Conservation (phyloP, 37 sponge, comb jelly and placozoan species). For the Haliclona indistincta region DNA sequence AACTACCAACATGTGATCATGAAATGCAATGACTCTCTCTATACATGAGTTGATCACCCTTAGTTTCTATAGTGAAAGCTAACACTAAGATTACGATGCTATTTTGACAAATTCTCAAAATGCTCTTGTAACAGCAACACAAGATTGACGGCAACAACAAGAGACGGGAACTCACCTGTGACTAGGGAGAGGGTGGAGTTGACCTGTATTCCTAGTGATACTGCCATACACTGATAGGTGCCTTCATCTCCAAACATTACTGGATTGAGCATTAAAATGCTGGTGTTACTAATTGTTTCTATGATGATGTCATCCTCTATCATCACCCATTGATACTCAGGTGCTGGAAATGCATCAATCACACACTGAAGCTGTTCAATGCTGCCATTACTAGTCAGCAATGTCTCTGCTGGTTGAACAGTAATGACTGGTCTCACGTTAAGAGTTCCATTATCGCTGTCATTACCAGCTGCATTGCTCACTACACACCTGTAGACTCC, state of each 20-base stretch:
- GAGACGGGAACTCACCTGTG: no score
- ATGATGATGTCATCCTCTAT: no score
- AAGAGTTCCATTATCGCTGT: constrained; percentile 13
- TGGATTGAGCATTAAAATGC: not conserved
- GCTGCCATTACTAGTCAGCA: not conserved
- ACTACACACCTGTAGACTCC: constrained; percentile 67
- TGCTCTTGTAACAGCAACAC: no score
- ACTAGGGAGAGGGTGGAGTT: no score
- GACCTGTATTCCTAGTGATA: not conserved
- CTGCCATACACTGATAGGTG: not conserved
- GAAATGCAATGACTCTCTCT: no score
- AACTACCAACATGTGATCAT: no score
- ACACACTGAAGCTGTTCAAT: not conserved
- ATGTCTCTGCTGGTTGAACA: not conserved
- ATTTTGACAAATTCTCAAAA: no score
- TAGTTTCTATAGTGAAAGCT: no score
- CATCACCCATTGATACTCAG: constrained; percentile 20
- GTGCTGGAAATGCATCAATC: constrained; percentile 19
- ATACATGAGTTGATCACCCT: no score
- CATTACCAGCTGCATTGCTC: constrained; percentile 65
- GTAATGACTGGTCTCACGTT: constrained; percentile 21
- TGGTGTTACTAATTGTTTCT: no score
- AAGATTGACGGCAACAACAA: no score
- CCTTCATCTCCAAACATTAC: constrained; percentile 11
- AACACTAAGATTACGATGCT: no score